Evolutionary conservation across 2,888 invertebrate genomes (phyloP), one percentile per base, ranked within the genome.

Genomic region (Drosophila rellima): DNA sequence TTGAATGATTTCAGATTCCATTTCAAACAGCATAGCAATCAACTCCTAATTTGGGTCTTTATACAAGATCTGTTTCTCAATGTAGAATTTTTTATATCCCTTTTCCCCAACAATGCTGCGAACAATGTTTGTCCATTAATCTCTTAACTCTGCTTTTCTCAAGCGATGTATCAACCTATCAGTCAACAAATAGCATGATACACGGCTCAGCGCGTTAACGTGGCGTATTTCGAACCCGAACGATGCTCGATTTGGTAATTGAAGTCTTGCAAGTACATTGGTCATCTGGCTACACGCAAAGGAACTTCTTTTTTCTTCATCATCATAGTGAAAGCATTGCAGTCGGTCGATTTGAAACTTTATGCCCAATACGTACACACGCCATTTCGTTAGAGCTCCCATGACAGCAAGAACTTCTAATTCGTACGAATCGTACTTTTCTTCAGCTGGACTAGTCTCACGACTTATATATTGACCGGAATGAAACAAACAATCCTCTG

Each of bases 181-280:
- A 0, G 33, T 47, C 13, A 55, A 37, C 39, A 67, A 15, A 45
- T 29, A 61, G 15, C 55, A 62, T 35, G 39, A 57, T 2, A 68
- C 23, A 8, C 68, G 37, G 18, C 59, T 63, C 2, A 60, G 17
- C 2, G 47, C 44, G 7, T 44, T 35, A 33, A 60, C 60, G 5
- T 60, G 44, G n/a, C 42, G 18, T 42, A 50, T 31, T 42, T 60
- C 1, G 50, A 7, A 8, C 50, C 51, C 0, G 52, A 61, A 10
- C 51, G 26, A 29, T 61, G 52, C 11, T 61, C 61, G 2, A 61
- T 61, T 10, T 61, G 20, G 29, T 47, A 61, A 7, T 61, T 20
- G 18, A 61, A 61, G n/a, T 54, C 52, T 35, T 61, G 61, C 15
- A 61, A 39, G 15, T 45, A 60, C 42, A 51, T 50, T 17, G 52